Percentiles rank a stretch among this genome's conserved stretches.
Evolutionary conservation across 2,113 vertebrate genomes (phyloP).

Genomic region (Eptesicus fuscus): DNA sequence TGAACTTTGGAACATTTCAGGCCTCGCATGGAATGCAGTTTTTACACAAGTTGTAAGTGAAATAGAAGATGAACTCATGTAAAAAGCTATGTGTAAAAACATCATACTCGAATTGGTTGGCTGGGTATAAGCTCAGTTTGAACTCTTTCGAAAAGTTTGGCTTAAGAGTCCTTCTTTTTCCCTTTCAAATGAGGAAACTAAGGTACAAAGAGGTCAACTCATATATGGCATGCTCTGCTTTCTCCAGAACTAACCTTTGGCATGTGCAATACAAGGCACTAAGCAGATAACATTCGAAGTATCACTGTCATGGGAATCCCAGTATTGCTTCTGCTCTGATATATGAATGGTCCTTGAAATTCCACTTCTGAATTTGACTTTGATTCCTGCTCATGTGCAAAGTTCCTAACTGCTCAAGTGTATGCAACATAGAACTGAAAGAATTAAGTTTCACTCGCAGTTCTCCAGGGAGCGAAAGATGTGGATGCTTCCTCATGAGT

Average conservation of each 20-base stretch:
- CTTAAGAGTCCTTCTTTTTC: neutral
- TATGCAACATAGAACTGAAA: neutral
- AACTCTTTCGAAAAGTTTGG: neutral
- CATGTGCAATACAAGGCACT: neutral
- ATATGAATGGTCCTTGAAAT: neutral
- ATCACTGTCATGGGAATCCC: neutral
- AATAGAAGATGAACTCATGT: neutral
- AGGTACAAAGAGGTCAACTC: neutral
- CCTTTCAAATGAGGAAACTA: conserved; percentile 26
- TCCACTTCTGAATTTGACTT: neutral
- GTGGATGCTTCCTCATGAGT: neutral
- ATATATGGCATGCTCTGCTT: neutral
- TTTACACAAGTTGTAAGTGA: conserved; percentile 75
- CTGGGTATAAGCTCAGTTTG: neutral
- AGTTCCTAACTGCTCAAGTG: neutral
- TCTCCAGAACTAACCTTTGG: neutral
- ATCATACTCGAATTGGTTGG: neutral
- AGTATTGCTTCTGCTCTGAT: neutral
- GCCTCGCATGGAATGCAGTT: conserved; percentile 77
- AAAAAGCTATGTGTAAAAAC: neutral
- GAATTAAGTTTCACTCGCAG: neutral
- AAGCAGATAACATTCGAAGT: neutral
- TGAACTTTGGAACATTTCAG: conserved; percentile 66
- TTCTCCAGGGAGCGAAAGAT: neutral
- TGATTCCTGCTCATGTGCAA: neutral